Evolutionary conservation across 2,113 vertebrate species (phyloP).

Genomic region (Cynoglossus semilaevis): DNA sequence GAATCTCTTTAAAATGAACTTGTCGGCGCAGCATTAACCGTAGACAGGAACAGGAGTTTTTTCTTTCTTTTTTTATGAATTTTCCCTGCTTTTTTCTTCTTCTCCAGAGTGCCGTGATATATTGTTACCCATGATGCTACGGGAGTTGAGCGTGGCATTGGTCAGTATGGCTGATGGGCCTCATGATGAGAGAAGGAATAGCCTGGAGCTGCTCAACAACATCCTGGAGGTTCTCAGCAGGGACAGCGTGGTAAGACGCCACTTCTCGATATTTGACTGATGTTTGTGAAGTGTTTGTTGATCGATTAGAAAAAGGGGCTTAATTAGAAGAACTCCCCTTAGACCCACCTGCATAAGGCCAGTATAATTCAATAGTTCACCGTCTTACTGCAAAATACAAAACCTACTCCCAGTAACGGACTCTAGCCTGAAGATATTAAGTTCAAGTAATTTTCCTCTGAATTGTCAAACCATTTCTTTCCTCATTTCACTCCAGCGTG

Average conservation of each 20-base stretch:
- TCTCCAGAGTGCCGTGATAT: slow-evolving; percentile 90
- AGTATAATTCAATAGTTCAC: not conserved
- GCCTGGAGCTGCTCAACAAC: slow-evolving; percentile 90
- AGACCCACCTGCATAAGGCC: no score
- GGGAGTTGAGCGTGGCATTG: slow-evolving; percentile 85
- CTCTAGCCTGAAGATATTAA: not conserved
- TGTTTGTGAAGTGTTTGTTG: no score
- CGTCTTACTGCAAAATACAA: not conserved
- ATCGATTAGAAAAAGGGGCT: no score
- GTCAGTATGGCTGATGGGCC: slow-evolving; percentile 73
- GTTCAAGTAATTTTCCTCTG: not conserved
- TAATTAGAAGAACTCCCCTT: no score
- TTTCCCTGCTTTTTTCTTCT: slow-evolving; percentile 17
- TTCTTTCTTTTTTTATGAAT: not conserved
- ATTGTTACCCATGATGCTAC: slow-evolving; percentile 92
- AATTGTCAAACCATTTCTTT: not conserved
- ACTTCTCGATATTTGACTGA: not conserved
- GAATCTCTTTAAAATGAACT: no score
- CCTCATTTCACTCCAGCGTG: not conserved
- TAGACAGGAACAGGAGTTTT: no score
- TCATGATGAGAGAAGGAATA: slow-evolving; percentile 81
- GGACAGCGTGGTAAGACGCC: slow-evolving; percentile 83
- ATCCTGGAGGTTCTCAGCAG: slow-evolving; percentile 93
- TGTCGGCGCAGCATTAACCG: no score
- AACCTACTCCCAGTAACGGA: not conserved